Evolutionary conservation across 2,888 invertebrate genomes (phyloP).

Genomic region (Xestoiulus laeticollis): DNA sequence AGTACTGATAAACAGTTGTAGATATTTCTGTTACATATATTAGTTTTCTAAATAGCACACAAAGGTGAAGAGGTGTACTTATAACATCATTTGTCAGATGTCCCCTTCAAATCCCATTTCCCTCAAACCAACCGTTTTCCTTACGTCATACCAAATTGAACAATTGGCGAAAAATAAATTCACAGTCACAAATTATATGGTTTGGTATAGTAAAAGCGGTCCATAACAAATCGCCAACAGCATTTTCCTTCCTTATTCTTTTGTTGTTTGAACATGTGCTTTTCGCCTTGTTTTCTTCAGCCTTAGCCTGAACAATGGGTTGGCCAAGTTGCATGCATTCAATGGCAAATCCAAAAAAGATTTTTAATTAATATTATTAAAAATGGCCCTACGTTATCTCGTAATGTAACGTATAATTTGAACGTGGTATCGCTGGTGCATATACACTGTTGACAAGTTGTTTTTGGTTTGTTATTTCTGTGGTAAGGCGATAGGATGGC

Average conservation of each 20-base stretch:
- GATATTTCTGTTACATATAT: too few relatives aligned
- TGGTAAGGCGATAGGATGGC: constrained; percentile 9
- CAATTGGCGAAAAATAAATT: constrained; percentile 6
- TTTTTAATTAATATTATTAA: constrained; percentile 34
- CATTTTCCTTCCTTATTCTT: constrained; percentile 2
- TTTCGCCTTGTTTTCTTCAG: background rate
- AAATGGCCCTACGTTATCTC: constrained; percentile 14
- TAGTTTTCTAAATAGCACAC: background rate
- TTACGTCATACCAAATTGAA: constrained; percentile 5
- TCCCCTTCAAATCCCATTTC: constrained; percentile 18
- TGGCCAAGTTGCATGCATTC: background rate
- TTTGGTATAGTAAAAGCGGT: constrained; percentile 6
- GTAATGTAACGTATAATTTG: constrained; percentile 36
- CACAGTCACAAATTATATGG: constrained; percentile 24
- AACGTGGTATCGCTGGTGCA: background rate
- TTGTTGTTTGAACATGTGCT: background rate
- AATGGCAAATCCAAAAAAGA: background rate
- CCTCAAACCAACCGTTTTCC: background rate
- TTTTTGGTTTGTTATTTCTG: constrained; percentile 1
- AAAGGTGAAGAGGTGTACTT: background rate
- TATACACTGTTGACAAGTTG: background rate
- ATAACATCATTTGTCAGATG: background rate
- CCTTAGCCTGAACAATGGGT: background rate
- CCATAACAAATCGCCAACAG: background rate
- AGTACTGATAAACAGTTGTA: too few relatives aligned